phyloP scores from a whole-genome alignment of 1,140 invertebrate genomes.

The fruit fly (Drosophila melanogaster) region Release_6_plus_ISO1_MT NT_037436.4:14025001-14025500 shows the following conservation, averaged over 20 bases:
- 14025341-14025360: conserved; percentile 29
- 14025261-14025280: conserved; percentile 42
- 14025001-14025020: conserved; percentile 85
- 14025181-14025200: conserved; percentile 29
- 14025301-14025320: conserved; percentile 62
- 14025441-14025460: conserved; percentile 53
- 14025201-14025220: neutral
- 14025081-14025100: conserved; percentile 86
- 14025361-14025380: conserved; percentile 74
- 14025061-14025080: conserved; percentile 81
- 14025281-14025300: conserved; percentile 64
- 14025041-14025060: conserved; percentile 81
- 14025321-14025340: conserved; percentile 43
- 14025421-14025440: conserved; percentile 69
- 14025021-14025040: conserved; percentile 84
- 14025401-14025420: conserved; percentile 63
- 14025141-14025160: conserved; percentile 59
- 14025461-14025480: conserved; percentile 26
- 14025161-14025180: conserved; percentile 43
- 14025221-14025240: neutral
- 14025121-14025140: conserved; percentile 84
- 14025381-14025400: conserved; percentile 80
- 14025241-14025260: conserved; percentile 7
- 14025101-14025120: conserved; percentile 86
- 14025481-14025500: conserved; percentile 9